These are phyloP conservation scores for Camponotus pennsylvanicus DNA, from an alignment of 1,140 invertebrate genomes.

Conservation along the genomic window DNA sequence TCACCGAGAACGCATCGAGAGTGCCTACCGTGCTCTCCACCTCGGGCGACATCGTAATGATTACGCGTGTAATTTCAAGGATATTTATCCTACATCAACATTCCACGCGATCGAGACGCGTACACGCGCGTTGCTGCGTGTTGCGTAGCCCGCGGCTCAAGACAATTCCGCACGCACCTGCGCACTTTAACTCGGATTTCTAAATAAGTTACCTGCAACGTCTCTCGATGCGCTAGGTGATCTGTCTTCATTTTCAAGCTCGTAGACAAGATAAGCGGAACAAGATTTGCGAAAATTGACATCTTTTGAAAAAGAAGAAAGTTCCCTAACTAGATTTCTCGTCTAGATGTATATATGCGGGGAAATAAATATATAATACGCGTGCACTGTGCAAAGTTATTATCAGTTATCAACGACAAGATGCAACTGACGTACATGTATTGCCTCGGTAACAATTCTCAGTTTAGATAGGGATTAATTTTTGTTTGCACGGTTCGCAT, in stretches of 20 bases:
- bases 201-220: slow-evolving; percentile 39
- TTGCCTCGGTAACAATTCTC: background rate
- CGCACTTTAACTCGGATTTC: slow-evolving; percentile 57
- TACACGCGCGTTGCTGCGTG: slow-evolving; percentile 29
- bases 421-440: background rate
- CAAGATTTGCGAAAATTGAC: background rate
- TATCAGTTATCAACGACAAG: background rate
- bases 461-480: background rate
- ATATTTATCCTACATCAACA: slow-evolving; percentile 64
- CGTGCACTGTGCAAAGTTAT: background rate
- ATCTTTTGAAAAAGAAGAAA: background rate
- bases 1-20: slow-evolving; percentile 44
- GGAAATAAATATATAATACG: background rate
- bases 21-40: slow-evolving; percentile 49
- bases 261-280: background rate
- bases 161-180: slow-evolving; percentile 58
- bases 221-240: slow-evolving; percentile 3
- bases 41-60: slow-evolving; percentile 60
- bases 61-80: slow-evolving; percentile 64
- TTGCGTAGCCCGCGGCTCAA: slow-evolving; percentile 42
- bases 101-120: slow-evolving; percentile 54
- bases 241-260: slow-evolving; percentile 30
- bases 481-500: background rate
- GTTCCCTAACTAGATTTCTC: background rate
- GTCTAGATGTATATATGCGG: background rate